Percentiles rank a stretch among this genome's conserved stretches.
Conservation (phyloP, 2,797 vertebrate genomes). For the Neosilurus mollespiculum region DNA sequence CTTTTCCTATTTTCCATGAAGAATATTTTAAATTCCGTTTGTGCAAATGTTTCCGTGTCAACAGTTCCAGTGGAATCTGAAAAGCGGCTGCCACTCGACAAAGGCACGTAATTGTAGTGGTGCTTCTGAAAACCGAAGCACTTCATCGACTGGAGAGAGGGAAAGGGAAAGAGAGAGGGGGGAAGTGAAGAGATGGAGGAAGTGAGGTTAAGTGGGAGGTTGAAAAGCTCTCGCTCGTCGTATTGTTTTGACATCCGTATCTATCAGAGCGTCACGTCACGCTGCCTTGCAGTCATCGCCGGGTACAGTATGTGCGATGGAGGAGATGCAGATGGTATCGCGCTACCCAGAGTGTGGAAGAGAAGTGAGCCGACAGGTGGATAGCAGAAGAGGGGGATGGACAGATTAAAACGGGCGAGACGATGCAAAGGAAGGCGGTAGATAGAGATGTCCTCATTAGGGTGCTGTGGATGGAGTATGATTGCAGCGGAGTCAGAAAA, state of each 20-base stretch:
- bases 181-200: conserved; percentile 29
- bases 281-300: neutral
- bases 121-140: conserved; percentile 39
- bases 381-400: conserved; percentile 17
- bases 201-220: conserved; percentile 22
- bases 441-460: conserved; percentile 49
- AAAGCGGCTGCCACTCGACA: conserved; percentile 20
- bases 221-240: conserved; percentile 20
- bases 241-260: conserved; percentile 30
- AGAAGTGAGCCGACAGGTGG: neutral
- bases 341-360: neutral
- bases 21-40: neutral
- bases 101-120: conserved; percentile 33
- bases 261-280: conserved; percentile 27
- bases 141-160: conserved; percentile 32
- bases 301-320: conserved; percentile 51
- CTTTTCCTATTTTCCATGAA: conserved; percentile 13
- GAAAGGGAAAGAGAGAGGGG: conserved; percentile 43
- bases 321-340: conserved; percentile 7
- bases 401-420: conserved; percentile 37
- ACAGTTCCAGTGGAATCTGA: conserved; percentile 32
- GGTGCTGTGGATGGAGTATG: conserved; percentile 36
- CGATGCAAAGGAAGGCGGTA: conserved; percentile 26
- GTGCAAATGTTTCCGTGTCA: conserved; percentile 34
- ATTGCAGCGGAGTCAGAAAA: conserved; percentile 38